phyloP scores from a whole-genome alignment of 2,113 vertebrate species.

The Myrmophylax atrothorax region DNA sequence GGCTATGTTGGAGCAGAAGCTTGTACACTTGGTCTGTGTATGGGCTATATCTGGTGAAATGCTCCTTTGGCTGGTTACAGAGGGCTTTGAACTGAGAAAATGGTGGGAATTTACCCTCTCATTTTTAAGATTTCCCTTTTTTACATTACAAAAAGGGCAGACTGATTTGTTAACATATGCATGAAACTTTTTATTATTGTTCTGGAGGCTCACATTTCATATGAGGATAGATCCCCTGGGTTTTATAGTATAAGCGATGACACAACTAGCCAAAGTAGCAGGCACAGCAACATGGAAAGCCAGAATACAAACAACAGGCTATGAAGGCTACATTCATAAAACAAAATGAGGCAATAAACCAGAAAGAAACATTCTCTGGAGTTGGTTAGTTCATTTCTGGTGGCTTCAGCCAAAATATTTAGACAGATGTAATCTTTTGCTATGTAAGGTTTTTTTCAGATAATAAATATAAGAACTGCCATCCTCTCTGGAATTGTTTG shows the following conservation, averaged over 20 bases:
- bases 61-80: not conserved
- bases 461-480: not conserved
- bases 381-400: conserved; percentile 19
- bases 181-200: not conserved
- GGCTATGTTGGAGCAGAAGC: not conserved
- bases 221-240: not conserved
- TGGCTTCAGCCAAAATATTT: conserved; percentile 1
- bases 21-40: not conserved
- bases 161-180: not conserved
- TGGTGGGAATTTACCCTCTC: not conserved
- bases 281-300: not conserved
- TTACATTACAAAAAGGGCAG: not conserved
- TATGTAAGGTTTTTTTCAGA: not conserved
- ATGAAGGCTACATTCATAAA: conserved; percentile 20
- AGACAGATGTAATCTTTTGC: not conserved
- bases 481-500: not conserved
- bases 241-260: not conserved
- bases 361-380: not conserved
- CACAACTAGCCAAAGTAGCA: not conserved
- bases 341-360: conserved; percentile 39
- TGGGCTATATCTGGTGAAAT: not conserved
- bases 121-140: not conserved
- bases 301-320: conserved; percentile 11
- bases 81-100: not conserved
- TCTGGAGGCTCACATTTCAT: not conserved